Percentiles rank a stretch among this genome's conserved stretches.
These are phyloP conservation scores for Intellagama lesueurii DNA, from an alignment of 2,797 vertebrate genomes.

Conservation along the genomic window DNA sequence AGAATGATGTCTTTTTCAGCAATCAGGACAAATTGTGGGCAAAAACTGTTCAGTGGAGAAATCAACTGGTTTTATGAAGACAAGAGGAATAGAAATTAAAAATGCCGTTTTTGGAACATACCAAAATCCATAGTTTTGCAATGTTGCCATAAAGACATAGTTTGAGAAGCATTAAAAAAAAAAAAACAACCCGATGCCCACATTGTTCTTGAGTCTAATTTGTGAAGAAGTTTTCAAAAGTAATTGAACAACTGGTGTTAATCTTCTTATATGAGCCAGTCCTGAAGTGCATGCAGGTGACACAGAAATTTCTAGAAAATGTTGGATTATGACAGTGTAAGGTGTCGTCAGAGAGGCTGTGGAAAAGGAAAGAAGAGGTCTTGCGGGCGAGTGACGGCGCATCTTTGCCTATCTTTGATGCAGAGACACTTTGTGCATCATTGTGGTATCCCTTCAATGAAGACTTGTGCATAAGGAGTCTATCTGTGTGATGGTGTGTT, in stretches of 20 bases:
- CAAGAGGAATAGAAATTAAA: slow-evolving; percentile 1
- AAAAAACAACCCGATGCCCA: too few species aligned
- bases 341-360: background rate
- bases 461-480: too few species aligned
- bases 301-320: background rate
- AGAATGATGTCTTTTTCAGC: slow-evolving; percentile 73
- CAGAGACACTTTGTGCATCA: too few species aligned
- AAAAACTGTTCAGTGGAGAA: slow-evolving; percentile 68
- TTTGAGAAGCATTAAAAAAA: background rate
- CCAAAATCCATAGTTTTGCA: slow-evolving; percentile 49
- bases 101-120: slow-evolving; percentile 36
- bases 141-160: background rate
- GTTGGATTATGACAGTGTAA: background rate
- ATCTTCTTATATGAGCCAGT: background rate
- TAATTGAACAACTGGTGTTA: background rate
- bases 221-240: background rate
- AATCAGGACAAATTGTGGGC: slow-evolving; percentile 72
- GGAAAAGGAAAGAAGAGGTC: background rate
- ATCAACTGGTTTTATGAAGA: slow-evolving; percentile 58
- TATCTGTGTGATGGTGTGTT: too few species aligned
- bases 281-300: background rate
- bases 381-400: too few species aligned
- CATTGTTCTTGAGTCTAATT: background rate
- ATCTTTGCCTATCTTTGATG: too few species aligned
- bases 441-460: too few species aligned